A percentile compares a stretch with the other conserved stretches of the same genome.
Conservation (phyloP, 2,888 invertebrate species). For the Tiliacea citrago region DNA sequence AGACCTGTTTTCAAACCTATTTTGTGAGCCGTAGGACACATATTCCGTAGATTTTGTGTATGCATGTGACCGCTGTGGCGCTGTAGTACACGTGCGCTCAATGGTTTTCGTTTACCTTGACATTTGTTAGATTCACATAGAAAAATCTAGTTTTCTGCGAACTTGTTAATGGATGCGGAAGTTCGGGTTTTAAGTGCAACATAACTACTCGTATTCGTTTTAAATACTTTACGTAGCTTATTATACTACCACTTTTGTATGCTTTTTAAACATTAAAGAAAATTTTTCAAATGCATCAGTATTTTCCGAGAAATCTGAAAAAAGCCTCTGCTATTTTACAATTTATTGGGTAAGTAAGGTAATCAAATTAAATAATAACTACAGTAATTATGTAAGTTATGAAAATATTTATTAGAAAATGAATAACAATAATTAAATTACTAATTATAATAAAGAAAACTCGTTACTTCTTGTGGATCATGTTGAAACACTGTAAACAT, state of each 20-base stretch:
- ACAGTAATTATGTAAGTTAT: neutral
- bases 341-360: too few species aligned
- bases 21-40: constrained; percentile 7
- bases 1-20: constrained; percentile 8
- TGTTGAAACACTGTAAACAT: constrained; percentile 1
- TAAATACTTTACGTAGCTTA: neutral
- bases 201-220: too few species aligned
- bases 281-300: neutral
- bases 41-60: neutral
- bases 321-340: too few species aligned
- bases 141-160: constrained; percentile 1
- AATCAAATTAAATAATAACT: too few species aligned
- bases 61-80: neutral
- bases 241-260: neutral
- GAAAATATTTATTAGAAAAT: neutral
- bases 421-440: neutral
- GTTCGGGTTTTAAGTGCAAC: neutral
- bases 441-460: neutral
- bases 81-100: neutral
- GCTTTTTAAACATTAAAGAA: neutral
- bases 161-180: neutral
- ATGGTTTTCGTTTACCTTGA: constrained; percentile 12
- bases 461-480: neutral
- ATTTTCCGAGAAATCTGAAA: neutral
- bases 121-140: constrained; percentile 8